Conservation (phyloP, 2,888 invertebrate genomes). For the Mesorhabditis spiculigera region DNA sequence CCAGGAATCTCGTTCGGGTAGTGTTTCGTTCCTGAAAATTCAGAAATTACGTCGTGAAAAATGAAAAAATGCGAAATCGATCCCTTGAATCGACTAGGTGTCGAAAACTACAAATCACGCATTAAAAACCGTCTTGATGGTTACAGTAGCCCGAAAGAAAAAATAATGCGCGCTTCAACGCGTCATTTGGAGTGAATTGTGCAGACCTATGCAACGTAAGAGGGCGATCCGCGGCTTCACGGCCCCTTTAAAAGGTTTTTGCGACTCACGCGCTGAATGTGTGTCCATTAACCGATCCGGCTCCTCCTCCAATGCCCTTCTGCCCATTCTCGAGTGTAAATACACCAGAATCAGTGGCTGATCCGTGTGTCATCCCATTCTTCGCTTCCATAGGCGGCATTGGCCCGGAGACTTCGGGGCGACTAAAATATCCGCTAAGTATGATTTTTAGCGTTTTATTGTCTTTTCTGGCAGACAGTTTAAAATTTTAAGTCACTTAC, state of each 20-base stretch:
- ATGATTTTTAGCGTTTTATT: too few species aligned
- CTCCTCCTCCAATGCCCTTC: background rate
- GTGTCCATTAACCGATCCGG: constrained; percentile 7
- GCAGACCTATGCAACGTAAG: background rate
- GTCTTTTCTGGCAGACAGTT: background rate
- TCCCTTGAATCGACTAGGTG: too few species aligned
- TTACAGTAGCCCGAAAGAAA: too few species aligned
- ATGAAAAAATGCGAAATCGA: too few species aligned
- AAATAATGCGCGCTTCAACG: too few species aligned
- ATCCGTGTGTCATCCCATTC: constrained; percentile 40
- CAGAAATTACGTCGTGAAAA: background rate
- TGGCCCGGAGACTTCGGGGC: constrained; percentile 16
- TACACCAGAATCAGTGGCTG: constrained; percentile 46
- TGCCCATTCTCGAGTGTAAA: constrained; percentile 35
- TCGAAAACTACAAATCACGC: too few species aligned
- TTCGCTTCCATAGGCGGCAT: constrained; percentile 33
- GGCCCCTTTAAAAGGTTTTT: too few species aligned
- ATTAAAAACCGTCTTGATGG: too few species aligned
- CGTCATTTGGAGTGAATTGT: background rate
- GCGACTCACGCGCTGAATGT: constrained; percentile 24
- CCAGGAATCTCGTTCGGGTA: constrained; percentile 23
- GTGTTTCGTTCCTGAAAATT: constrained; percentile 26
- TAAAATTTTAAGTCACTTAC: background rate
- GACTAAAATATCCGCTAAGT: constrained; percentile 17
- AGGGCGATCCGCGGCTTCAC: too few species aligned